Conservation (phyloP, 2,797 vertebrate species). For the Diceros bicornis region DNA sequence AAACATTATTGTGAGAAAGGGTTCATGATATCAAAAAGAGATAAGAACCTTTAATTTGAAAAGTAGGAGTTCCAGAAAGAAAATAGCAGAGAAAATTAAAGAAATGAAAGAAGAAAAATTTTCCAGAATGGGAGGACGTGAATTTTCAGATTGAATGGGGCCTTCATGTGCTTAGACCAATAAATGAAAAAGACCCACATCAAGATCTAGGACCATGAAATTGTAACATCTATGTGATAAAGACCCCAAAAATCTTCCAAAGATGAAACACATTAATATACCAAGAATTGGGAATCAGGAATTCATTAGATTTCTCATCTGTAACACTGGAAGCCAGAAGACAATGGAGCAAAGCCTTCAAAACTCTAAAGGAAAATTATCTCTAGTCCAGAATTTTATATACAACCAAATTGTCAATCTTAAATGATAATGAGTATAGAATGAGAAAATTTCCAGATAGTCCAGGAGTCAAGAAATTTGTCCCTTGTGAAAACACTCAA, state of each 20-base stretch:
- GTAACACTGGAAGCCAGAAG: neutral
- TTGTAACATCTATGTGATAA: neutral
- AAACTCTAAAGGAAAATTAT: neutral
- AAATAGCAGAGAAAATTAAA: conserved; percentile 16
- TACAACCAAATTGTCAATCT: neutral
- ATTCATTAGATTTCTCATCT: neutral
- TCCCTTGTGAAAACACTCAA: neutral
- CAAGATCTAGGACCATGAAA: neutral
- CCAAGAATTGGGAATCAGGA: neutral
- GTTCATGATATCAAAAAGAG: neutral
- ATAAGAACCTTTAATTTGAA: neutral
- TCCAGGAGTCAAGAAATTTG: neutral
- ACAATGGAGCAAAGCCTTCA: neutral
- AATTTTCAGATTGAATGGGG: neutral
- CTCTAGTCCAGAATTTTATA: neutral
- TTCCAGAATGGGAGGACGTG: neutral
- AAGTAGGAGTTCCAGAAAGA: neutral
- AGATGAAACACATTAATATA: neutral
- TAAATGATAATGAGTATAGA: neutral
- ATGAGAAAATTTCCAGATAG: neutral
- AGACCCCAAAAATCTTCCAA: neutral
- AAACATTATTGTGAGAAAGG: neutral
- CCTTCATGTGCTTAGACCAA: neutral
- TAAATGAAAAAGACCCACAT: neutral
- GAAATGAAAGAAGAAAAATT: neutral